These are phyloP conservation scores for Pelusios castaneus DNA, from an alignment of 2,113 vertebrate genomes.

Conservation along the genomic window DNA sequence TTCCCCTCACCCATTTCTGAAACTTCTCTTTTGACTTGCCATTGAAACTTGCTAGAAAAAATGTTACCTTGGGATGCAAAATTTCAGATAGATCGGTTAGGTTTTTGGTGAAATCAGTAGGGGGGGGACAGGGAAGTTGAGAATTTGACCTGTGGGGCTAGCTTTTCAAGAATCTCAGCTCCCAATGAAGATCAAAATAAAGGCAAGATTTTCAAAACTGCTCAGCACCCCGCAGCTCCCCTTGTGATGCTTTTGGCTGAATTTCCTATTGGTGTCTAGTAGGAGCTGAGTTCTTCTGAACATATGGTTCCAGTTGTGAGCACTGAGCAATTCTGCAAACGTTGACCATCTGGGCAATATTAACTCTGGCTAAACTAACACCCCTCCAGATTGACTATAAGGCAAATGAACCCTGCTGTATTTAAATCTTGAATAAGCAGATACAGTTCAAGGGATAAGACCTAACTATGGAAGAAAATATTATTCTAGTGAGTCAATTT, in stretches of 20 bases:
- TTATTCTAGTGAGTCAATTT: constrained; percentile 70
- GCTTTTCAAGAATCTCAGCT: neutral
- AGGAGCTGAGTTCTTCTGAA: neutral
- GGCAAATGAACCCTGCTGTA: constrained; percentile 20
- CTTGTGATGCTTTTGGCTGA: neutral
- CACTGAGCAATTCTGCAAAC: neutral
- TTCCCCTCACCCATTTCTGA: neutral
- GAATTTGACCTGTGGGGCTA: neutral
- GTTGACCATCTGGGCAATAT: neutral
- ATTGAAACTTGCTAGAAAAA: neutral
- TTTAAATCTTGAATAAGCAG: constrained; percentile 23
- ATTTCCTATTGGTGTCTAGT: neutral
- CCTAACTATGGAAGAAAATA: constrained; percentile 69
- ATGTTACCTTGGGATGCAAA: neutral
- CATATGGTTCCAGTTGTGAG: neutral
- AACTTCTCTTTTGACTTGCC: neutral
- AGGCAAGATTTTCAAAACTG: neutral
- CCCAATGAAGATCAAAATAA: neutral
- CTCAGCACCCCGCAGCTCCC: neutral
- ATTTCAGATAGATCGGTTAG: neutral
- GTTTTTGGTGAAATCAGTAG: neutral
- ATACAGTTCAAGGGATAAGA: constrained; percentile 51
- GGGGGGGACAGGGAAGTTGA: neutral
- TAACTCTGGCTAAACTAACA: neutral
- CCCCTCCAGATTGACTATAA: neutral